A percentile compares a stretch with the other conserved stretches of the same genome.
phyloP scores from a whole-genome alignment of 1,140 invertebrate species.

The Papilio aristodemus region DNA sequence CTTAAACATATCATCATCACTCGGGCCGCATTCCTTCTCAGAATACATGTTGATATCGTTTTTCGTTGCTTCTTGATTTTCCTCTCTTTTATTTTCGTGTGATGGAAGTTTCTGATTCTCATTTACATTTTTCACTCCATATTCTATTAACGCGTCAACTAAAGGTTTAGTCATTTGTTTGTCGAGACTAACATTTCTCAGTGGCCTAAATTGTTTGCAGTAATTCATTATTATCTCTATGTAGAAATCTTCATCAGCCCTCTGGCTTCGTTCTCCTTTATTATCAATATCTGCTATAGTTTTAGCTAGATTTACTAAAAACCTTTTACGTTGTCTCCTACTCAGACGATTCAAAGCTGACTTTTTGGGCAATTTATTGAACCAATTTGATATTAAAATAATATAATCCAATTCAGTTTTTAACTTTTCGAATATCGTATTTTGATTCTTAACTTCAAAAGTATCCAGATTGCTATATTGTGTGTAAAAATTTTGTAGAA shows the following conservation, averaged over 20 bases:
- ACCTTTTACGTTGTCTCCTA: neutral
- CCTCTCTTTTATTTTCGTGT: neutral
- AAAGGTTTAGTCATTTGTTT: neutral
- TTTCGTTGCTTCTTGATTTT: neutral
- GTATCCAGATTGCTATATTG: constrained; percentile 1
- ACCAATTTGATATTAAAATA: constrained; percentile 16
- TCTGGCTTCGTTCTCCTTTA: neutral
- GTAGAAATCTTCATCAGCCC: neutral
- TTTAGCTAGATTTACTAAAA: constrained; percentile 4
- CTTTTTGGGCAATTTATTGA: neutral
- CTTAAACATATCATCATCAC: neutral
- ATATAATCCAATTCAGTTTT: neutral
- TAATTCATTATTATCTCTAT: neutral
- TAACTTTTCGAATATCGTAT: neutral
- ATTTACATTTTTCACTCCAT: neutral
- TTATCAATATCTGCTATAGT: neutral
- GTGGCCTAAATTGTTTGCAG: neutral
- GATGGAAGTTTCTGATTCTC: neutral
- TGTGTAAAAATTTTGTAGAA: neutral
- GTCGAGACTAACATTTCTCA: neutral
- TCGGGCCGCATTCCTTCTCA: neutral
- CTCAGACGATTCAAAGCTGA: neutral
- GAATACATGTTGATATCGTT: neutral
- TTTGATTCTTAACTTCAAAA: neutral
- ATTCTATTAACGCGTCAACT: neutral